Percentiles rank a stretch among this genome's conserved stretches.
phyloP scores from a whole-genome alignment of 2,797 vertebrate species.

The Eidolon dupreanum region DNA sequence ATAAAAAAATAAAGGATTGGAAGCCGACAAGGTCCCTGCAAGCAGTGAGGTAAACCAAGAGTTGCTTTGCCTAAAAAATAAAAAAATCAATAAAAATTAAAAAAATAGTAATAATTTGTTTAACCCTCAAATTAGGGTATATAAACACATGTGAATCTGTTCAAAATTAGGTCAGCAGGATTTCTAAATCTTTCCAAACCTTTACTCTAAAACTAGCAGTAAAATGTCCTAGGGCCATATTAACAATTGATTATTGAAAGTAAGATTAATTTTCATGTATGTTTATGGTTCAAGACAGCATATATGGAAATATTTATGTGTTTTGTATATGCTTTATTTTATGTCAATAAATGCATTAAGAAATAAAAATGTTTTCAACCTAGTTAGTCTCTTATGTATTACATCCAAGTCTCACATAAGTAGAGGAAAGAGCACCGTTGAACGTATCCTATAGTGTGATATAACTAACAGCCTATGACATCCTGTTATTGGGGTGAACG shows the following conservation, averaged over 20 bases:
- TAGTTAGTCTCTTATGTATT: not conserved
- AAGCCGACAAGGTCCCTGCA: too few species aligned
- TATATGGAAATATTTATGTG: not conserved
- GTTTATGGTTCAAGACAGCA: not conserved
- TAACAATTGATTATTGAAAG: not conserved
- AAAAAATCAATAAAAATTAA: too few species aligned
- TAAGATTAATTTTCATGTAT: conserved; percentile 3
- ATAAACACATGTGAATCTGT: not conserved
- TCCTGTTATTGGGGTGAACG: not conserved
- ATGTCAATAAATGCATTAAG: not conserved
- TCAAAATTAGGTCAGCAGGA: not conserved
- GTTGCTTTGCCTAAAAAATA: too few species aligned
- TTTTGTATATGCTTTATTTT: not conserved
- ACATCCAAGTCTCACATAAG: not conserved
- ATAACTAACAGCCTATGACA: not conserved
- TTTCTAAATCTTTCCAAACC: not conserved
- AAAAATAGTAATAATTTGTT: not conserved
- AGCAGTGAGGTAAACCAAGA: too few species aligned
- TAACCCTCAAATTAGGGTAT: not conserved
- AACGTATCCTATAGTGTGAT: not conserved
- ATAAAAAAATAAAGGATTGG: too few species aligned
- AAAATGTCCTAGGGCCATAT: not conserved
- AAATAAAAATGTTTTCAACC: not conserved
- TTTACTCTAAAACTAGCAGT: not conserved
- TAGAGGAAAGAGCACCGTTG: not conserved